phyloP scores from a whole-genome alignment of 2,888 invertebrate genomes.

The Blomia tropicalis region DNA sequence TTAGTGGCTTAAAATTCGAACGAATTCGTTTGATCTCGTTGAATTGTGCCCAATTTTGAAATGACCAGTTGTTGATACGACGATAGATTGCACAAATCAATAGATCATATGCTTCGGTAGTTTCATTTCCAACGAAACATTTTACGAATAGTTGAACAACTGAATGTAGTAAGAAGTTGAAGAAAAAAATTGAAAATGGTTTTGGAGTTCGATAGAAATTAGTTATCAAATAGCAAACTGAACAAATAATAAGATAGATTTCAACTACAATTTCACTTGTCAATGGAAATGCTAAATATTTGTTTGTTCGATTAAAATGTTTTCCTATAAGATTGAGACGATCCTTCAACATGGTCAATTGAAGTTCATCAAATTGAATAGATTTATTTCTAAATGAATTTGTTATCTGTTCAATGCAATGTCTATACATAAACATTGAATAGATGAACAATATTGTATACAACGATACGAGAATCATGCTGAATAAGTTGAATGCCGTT shows the following conservation, averaged over 20 bases:
- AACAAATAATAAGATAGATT: background rate
- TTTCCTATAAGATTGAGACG: background rate
- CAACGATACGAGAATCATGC: no score
- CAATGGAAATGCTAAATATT: background rate
- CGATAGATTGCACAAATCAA: background rate
- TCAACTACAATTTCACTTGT: background rate
- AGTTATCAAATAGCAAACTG: background rate
- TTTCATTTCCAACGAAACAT: background rate
- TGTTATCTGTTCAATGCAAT: no score
- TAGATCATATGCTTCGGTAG: background rate
- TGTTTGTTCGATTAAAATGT: background rate
- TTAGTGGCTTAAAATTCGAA: background rate
- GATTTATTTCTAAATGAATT: no score
- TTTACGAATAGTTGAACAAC: background rate
- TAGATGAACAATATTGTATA: no score
- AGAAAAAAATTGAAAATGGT: background rate
- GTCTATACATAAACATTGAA: no score
- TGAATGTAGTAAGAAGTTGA: background rate
- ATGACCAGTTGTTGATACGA: background rate
- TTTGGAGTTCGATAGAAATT: background rate
- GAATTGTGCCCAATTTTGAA: background rate
- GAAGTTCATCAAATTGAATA: no score
- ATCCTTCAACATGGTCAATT: no score
- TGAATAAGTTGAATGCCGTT: no score
- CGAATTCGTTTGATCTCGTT: background rate